These are phyloP conservation scores for Theretra japonica DNA, from an alignment of 2,888 invertebrate genomes.

Conservation along the genomic window DNA sequence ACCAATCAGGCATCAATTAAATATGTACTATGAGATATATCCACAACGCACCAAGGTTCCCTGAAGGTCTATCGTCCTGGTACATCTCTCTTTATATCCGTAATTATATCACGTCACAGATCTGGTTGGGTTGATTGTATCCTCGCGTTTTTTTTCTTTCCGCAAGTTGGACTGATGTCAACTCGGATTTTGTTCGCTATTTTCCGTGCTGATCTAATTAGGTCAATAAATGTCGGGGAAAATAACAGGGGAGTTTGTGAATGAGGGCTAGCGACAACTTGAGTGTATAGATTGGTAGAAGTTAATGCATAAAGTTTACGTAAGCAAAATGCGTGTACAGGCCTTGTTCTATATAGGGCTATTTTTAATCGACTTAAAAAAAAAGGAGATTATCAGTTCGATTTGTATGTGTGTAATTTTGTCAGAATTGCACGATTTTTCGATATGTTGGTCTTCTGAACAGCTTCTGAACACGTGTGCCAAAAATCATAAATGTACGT, in stretches of 20 bases:
- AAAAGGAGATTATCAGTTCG: too few species aligned
- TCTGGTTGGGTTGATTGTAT: not conserved
- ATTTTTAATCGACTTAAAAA: too few species aligned
- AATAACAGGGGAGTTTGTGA: constrained; percentile 10
- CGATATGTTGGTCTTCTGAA: too few species aligned
- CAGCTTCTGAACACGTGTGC: too few species aligned
- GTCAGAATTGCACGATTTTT: too few species aligned
- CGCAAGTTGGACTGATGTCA: constrained; percentile 11
- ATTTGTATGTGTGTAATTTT: too few species aligned
- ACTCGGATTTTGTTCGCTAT: constrained; percentile 22
- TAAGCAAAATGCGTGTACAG: not conserved
- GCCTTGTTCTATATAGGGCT: not conserved
- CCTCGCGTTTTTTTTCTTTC: constrained; percentile 5
- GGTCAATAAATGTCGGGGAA: constrained; percentile 20
- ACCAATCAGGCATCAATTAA: too few species aligned
- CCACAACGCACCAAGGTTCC: too few species aligned
- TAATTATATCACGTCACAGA: constrained; percentile 3
- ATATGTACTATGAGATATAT: too few species aligned
- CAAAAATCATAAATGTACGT: too few species aligned
- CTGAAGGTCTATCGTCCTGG: too few species aligned
- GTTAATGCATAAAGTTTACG: not conserved
- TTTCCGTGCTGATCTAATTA: constrained; percentile 17
- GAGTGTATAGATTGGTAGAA: not conserved
- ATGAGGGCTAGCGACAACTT: not conserved
- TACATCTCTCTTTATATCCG: not conserved